Conservation (phyloP, 2,888 invertebrate genomes). For the Allophyes oxyacanthae region DNA sequence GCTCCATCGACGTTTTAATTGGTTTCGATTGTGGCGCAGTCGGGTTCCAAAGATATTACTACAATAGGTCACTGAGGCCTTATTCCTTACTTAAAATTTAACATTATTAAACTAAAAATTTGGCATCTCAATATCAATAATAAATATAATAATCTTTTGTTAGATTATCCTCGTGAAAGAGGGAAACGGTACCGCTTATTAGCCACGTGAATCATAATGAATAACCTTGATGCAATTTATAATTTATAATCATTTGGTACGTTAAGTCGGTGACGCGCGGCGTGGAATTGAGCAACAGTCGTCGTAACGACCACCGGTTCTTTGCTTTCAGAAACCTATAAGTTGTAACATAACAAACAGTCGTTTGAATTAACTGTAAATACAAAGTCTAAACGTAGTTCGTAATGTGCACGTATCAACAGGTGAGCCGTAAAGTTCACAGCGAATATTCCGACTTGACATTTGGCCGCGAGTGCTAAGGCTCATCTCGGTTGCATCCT, state of each 20-base stretch:
- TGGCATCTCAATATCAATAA: conserved; percentile 13
- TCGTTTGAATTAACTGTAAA: conserved; percentile 33
- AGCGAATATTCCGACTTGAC: conserved; percentile 74
- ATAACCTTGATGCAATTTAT: conserved; percentile 71
- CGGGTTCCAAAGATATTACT: conserved; percentile 61
- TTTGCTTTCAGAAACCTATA: conserved; percentile 64
- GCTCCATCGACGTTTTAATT: conserved; percentile 73
- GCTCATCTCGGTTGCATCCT: conserved; percentile 80
- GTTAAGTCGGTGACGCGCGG: conserved; percentile 59
- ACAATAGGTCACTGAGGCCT: conserved; percentile 68
- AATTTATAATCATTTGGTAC: conserved; percentile 62
- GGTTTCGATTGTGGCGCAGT: conserved; percentile 67
- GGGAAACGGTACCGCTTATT: conserved; percentile 63
- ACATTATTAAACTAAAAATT: conserved; percentile 9
- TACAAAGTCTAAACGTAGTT: conserved; percentile 21
- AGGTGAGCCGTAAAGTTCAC: conserved; percentile 72
- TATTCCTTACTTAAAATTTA: conserved; percentile 50
- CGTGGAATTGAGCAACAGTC: conserved; percentile 67
- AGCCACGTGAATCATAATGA: conserved; percentile 66
- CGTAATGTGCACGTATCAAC: conserved; percentile 51
- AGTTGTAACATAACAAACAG: conserved; percentile 56
- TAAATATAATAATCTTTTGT: neutral
- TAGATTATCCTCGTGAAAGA: conserved; percentile 36
- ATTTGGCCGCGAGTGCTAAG: conserved; percentile 68
- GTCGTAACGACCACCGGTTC: conserved; percentile 61